Conservation (phyloP, 1,140 invertebrate species). For the Solenopsis invicta region DNA sequence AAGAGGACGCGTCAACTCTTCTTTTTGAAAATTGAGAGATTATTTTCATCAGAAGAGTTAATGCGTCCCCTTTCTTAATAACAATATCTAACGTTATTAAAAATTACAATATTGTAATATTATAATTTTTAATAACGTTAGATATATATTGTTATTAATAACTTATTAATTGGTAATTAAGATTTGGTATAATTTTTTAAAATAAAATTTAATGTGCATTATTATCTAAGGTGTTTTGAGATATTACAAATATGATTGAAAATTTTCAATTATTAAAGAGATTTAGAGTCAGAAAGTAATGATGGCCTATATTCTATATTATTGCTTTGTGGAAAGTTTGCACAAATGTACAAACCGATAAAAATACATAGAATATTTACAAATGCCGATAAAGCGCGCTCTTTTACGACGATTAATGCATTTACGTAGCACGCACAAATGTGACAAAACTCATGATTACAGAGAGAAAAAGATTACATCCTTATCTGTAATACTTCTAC, state of each 20-base stretch:
- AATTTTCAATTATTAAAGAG: neutral
- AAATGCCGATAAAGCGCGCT: neutral
- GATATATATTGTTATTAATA: neutral
- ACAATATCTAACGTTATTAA: too few species aligned
- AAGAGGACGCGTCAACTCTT: neutral
- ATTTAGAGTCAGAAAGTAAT: neutral
- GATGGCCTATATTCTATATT: neutral
- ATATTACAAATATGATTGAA: neutral
- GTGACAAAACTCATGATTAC: neutral
- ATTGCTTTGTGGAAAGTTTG: neutral
- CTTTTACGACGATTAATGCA: neutral
- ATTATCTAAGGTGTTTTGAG: neutral
- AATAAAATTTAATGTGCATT: neutral
- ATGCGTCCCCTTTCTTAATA: too few species aligned
- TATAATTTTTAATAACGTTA: neutral
- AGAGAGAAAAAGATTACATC: neutral
- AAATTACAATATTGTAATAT: too few species aligned
- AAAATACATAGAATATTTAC: slow-evolving; percentile 7
- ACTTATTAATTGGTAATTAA: neutral
- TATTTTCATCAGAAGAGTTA: too few species aligned
- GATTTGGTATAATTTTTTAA: slow-evolving; percentile 1
- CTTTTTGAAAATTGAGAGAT: too few species aligned
- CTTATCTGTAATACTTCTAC: neutral
- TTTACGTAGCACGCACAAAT: neutral
- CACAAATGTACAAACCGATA: neutral